Conservation (phyloP, 2,888 invertebrate genomes). For the Pantelozetes paolii region DNA sequence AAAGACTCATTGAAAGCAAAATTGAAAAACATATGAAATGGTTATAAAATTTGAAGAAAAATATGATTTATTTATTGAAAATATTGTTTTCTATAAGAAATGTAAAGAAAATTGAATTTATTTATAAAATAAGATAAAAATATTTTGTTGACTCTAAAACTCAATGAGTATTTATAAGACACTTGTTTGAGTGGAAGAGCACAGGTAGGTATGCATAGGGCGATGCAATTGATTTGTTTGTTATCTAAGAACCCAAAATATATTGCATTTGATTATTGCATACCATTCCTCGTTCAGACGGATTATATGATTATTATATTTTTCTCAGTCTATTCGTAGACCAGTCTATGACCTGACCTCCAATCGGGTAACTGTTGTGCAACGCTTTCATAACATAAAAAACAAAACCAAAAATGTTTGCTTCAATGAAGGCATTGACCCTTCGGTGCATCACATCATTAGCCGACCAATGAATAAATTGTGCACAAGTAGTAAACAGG, state of each 20-base stretch:
- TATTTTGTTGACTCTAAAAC: conserved; percentile 25
- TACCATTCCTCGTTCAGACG: conserved; percentile 26
- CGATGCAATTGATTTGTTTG: conserved; percentile 25
- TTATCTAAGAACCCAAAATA: conserved; percentile 9
- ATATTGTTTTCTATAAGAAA: background rate
- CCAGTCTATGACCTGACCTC: conserved; percentile 36
- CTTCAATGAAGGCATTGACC: conserved; percentile 26
- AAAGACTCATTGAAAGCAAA: no score
- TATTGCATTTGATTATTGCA: conserved; percentile 3
- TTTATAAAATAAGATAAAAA: background rate
- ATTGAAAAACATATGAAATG: no score
- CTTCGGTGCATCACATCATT: conserved; percentile 36
- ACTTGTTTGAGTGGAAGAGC: background rate
- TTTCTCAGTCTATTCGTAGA: conserved; percentile 9
- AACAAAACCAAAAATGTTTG: background rate
- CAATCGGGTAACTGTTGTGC: conserved; percentile 29
- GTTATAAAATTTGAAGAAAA: no score
- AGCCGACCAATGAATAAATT: conserved; percentile 32
- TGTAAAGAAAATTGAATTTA: background rate
- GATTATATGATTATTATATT: conserved; percentile 36
- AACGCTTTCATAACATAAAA: conserved; percentile 20
- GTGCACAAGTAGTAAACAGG: conserved; percentile 20
- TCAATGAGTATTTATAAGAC: background rate
- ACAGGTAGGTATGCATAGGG: conserved; percentile 26
- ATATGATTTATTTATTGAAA: no score